Conservation (phyloP, 2,797 vertebrate genomes). For the Acridotheres tristis region DNA sequence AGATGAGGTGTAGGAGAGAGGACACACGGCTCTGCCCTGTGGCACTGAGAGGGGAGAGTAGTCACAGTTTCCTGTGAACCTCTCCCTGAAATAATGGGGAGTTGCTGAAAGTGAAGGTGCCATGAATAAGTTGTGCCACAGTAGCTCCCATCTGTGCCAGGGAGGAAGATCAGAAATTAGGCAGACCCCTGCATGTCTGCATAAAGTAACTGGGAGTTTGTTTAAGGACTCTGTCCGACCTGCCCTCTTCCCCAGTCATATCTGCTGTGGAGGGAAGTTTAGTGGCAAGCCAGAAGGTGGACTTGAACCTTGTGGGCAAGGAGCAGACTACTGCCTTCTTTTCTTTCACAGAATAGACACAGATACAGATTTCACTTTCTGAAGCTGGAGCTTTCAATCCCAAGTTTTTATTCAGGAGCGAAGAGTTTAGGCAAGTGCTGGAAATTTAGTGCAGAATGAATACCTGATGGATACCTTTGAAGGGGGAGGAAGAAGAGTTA, state of each 20-base stretch:
- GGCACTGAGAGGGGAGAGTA: fast-evolving
- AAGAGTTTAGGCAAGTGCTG: neutral
- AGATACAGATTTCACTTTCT: neutral
- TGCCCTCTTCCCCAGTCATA: neutral
- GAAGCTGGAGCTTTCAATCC: neutral
- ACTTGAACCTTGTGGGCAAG: neutral
- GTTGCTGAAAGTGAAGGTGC: neutral
- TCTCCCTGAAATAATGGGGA: neutral
- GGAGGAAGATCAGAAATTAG: neutral
- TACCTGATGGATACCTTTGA: neutral
- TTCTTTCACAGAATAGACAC: neutral
- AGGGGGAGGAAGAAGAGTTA: neutral
- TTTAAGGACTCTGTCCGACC: neutral
- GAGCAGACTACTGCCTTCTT: neutral
- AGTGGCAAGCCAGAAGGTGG: neutral
- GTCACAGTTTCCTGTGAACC: neutral
- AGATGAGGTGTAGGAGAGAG: neutral
- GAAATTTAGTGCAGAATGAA: neutral
- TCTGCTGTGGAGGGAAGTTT: neutral
- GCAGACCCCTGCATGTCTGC: neutral
- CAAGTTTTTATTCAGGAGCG: neutral
- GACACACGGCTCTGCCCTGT: fast-evolving
- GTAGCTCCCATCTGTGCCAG: neutral
- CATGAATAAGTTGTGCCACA: neutral
- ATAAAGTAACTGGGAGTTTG: neutral